Base-by-base conservation (phyloP, 2,888 invertebrate genomes). In the Unio pictorum region DNA sequence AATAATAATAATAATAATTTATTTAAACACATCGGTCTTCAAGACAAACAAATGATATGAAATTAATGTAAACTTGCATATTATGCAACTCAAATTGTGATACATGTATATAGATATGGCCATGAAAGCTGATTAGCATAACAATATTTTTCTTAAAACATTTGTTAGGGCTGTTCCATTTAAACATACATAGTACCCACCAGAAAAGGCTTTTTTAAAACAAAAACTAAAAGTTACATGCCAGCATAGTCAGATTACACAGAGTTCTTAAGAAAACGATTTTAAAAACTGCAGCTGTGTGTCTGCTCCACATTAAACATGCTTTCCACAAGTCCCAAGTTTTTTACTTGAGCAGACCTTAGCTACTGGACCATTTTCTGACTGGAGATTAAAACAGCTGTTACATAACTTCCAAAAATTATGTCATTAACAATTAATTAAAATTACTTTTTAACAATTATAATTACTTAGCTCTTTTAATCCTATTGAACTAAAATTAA, bases 391-490 rank as follows among this genome's bases (percentile, higher is more conserved):
- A 34, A 34, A 34, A 59, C 62, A 30, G 55, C 23, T 55, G 34
- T 23, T 57, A 26, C 61, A 54, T 18, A 55, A 65, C 60, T 59
- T 55, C 57, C 57, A 69, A 65, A 72, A 68, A 69, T 45, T 45
- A 45, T 45, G 3, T 15, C 8, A 45, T 11, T 45, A 15, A 45
- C 8, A 45, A 15, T 45, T 45, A 45, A 15, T 15, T 45, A 15
- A 45, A 45, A 45, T 45, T 34, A 34, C 34, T 34, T 34, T 7
- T 7, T 8, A 34, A 34, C 34, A 34, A 1, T 7, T 34, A 7
- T 34, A 34, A 34, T 34, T 34, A 45, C 45, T 45, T 45, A 45
- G 45, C 45, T 45, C 45, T 45, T 45, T 45, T 45, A 45, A 45
- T 45, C 45, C 15, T 45, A 11, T 45, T 3, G 15, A 15, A 11